Conservation (phyloP, 2,113 vertebrate species). For the Caloenas nicobarica region DNA sequence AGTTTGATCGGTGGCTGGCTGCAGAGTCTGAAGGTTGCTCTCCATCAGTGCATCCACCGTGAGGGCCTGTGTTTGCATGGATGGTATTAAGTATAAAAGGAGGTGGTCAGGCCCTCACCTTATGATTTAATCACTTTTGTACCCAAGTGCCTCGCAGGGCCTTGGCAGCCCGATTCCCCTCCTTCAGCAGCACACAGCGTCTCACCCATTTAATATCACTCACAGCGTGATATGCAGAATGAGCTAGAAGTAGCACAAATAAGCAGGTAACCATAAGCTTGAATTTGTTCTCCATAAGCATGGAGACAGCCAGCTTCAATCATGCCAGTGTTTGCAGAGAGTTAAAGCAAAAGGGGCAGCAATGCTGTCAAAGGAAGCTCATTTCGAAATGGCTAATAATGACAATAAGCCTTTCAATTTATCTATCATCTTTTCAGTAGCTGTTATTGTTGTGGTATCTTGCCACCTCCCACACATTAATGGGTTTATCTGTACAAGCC, state of each 20-base stretch:
- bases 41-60: neutral
- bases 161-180: neutral
- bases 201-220: neutral
- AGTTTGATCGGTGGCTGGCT: constrained; percentile 49
- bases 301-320: neutral
- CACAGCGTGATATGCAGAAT: fast-evolving
- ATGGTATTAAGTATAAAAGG: neutral
- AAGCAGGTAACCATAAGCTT: neutral
- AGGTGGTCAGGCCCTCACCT: constrained; percentile 2
- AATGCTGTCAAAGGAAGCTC: neutral
- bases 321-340: neutral
- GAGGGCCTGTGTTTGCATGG: neutral
- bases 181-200: neutral
- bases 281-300: neutral
- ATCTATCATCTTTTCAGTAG: neutral
- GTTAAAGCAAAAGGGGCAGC: neutral
- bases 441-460: neutral
- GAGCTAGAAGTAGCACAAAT: neutral
- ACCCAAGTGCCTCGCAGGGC: neutral
- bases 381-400: neutral
- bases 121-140: constrained; percentile 29
- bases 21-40: constrained; percentile 32
- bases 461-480: neutral
- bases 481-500: neutral
- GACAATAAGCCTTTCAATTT: neutral